Conservation (phyloP, 35 echinoderm and acorn worm genomes). For the Holothuria glaberrima region DNA sequence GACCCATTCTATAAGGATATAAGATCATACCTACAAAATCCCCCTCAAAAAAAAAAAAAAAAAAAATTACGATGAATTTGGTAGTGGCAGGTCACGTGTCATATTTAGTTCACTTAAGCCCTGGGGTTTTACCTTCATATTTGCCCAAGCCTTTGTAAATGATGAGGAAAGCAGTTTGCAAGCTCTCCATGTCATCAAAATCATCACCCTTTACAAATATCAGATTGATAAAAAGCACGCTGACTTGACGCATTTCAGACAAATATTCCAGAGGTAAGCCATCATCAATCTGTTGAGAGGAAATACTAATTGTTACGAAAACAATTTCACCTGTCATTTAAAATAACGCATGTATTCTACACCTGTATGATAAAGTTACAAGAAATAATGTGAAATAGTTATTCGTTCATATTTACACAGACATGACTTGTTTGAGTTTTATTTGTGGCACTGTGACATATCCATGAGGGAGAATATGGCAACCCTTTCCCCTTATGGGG, state of each 20-base stretch:
- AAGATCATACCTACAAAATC: too few relatives aligned
- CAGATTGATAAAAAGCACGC: constrained; percentile 92
- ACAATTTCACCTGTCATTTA: too few relatives aligned
- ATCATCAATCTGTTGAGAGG: constrained; percentile 83
- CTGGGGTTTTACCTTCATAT: constrained; percentile 65
- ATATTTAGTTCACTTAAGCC: neutral
- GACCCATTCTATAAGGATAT: too few relatives aligned
- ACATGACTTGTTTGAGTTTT: neutral
- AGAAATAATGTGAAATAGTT: neutral
- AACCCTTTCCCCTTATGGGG: too few relatives aligned
- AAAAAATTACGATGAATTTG: too few relatives aligned
- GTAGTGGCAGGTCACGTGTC: too few relatives aligned
- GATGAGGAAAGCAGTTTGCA: constrained; percentile 77
- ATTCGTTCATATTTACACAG: neutral
- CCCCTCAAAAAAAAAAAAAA: too few relatives aligned
- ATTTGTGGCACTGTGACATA: neutral
- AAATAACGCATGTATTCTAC: neutral
- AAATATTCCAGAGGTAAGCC: constrained; percentile 86
- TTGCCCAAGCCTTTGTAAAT: constrained; percentile 73
- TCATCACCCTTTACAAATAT: constrained; percentile 59
- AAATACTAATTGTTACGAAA: neutral
- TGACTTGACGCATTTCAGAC: constrained; percentile 98
- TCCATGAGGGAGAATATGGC: too few relatives aligned
- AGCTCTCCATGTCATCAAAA: constrained; percentile 69
- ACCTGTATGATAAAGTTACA: neutral